A percentile compares a stretch with the other conserved stretches of the same genome.
These are phyloP conservation scores for Chaetogeoica ovagalla DNA, from an alignment of 2,888 invertebrate genomes.

Conservation along the genomic window DNA sequence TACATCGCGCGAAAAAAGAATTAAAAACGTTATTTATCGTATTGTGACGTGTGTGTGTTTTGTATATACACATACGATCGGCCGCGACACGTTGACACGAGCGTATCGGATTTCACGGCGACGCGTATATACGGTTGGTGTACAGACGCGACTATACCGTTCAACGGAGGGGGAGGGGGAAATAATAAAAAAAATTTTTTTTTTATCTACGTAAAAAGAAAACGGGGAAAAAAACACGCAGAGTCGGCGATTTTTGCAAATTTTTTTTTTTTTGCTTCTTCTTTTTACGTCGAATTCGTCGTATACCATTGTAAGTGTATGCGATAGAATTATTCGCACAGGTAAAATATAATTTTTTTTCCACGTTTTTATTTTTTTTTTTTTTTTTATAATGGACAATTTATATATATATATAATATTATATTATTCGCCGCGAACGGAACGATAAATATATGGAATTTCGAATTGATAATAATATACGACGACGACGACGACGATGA, in stretches of 20 bases:
- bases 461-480: background rate
- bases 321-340: background rate
- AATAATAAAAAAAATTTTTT: background rate
- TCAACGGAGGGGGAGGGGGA: too few relatives aligned
- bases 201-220: too few relatives aligned
- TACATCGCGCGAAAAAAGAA: slow-evolving; percentile 4
- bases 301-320: background rate
- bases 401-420: too few relatives aligned
- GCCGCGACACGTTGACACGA: slow-evolving; percentile 36
- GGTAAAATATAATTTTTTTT: too few relatives aligned
- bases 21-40: slow-evolving; percentile 32
- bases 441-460: background rate
- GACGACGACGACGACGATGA: background rate
- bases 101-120: slow-evolving; percentile 30
- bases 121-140: background rate
- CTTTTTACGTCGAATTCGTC: slow-evolving; percentile 28
- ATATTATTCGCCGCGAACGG: too few relatives aligned
- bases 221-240: too few relatives aligned
- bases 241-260: slow-evolving; percentile 9
- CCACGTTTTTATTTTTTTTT: too few relatives aligned
- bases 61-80: slow-evolving; percentile 6
- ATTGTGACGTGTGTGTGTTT: background rate
- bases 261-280: too few relatives aligned
- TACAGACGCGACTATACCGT: background rate
- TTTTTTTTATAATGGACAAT: too few relatives aligned